Conservation (phyloP, 35 echinoderm and acorn worm genomes). For the Lytechinus pictus region DNA sequence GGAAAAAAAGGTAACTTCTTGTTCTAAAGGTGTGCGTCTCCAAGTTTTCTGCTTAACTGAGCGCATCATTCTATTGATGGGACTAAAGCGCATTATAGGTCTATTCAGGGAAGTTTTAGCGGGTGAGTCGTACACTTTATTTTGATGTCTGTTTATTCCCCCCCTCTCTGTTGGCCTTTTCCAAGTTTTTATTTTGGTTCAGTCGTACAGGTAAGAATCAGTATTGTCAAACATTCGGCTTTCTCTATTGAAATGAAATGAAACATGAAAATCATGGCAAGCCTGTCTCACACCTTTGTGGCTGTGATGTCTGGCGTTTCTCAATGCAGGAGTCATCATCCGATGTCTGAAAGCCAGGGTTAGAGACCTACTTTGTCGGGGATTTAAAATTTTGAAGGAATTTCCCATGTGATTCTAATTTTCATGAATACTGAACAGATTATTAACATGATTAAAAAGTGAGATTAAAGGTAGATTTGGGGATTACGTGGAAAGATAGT, state of each 20-base stretch:
- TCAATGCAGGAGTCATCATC: slow-evolving; percentile 1
- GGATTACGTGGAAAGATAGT: background rate
- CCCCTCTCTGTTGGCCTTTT: background rate
- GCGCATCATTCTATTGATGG: slow-evolving; percentile 21
- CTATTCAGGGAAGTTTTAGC: slow-evolving; percentile 24
- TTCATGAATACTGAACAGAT: background rate
- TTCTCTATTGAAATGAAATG: slow-evolving; percentile 22
- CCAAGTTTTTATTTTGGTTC: background rate
- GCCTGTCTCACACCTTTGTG: background rate
- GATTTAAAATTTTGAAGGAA: background rate
- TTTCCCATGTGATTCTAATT: background rate
- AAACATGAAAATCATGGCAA: slow-evolving; percentile 14
- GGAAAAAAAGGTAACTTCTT: slow-evolving; percentile 27
- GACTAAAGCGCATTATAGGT: slow-evolving; percentile 15
- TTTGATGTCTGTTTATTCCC: slow-evolving; percentile 8
- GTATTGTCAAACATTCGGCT: background rate
- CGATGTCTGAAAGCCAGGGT: background rate
- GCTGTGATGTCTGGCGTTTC: background rate
- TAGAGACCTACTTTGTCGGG: background rate
- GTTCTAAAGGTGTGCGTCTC: background rate
- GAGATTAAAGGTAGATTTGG: background rate
- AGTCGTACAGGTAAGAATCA: background rate
- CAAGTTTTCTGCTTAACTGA: slow-evolving; percentile 38
- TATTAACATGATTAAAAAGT: background rate
- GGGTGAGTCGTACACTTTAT: slow-evolving; percentile 17